Base-by-base conservation (phyloP, 2,797 vertebrate species). In the Adelosebastes latens region DNA sequence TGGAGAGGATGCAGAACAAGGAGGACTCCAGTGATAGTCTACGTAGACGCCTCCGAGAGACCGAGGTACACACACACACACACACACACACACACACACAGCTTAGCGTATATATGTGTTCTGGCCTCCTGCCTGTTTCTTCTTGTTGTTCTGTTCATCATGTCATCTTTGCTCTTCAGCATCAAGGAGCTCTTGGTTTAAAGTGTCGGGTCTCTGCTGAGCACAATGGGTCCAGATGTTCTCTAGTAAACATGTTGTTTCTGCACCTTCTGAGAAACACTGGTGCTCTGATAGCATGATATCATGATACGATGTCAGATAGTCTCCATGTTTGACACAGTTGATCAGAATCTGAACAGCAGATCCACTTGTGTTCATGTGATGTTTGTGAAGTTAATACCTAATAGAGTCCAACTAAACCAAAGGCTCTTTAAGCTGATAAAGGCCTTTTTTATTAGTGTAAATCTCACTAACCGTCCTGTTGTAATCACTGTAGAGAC, bases 1-100 rank as follows among this genome's bases (percentile, higher is more conserved):
- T 99, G 74, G 97, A 99, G 94, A 96, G 97, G 85, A 94, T 99
- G 39, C 97, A 98, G 91, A 97, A 96, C 86, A 95, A 97, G 8
- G 98, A 99, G 72, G 98, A 98, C 86, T 98, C 97, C 24, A 98
- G 97, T 1, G 98, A 99, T 95, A 97, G 97, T 92, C 97, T 99
- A 82, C 97, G 96, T 65, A 96, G 98, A 94, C 98, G 98, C 92
- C 93, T 99, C 72, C 94, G 96, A 29, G 99, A 99, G 88, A 98
- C 98, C 0, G 99, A 99, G 96, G 99, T 94, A 83, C 64, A 66
- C 18, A 69, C 18, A 49, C 36, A 13, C 36, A 39, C 36, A 34
- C 25, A 27, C 25, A 27, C 25, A 27, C 25, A 27, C 25, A 27
- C 25, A 82, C 64, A 66, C 22, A 72, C 18, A 49, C 46, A 49